A percentile compares a stretch with the other conserved stretches of the same genome.
These are phyloP conservation scores for Cylloceria caligata DNA, from an alignment of 2,888 invertebrate species.

Conservation along the genomic window DNA sequence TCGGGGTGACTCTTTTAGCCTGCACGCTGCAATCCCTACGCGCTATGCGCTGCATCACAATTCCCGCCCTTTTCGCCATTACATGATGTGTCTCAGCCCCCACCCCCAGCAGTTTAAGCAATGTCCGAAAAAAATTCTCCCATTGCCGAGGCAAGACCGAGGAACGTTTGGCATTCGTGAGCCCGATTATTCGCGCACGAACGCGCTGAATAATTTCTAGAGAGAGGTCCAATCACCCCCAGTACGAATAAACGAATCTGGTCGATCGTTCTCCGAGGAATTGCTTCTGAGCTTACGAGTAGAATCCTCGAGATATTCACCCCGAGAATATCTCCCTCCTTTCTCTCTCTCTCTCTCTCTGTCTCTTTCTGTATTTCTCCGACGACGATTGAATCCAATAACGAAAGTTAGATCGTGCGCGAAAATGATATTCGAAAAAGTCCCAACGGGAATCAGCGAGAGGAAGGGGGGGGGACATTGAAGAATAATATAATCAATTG, in stretches of 20 bases:
- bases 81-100: constrained; percentile 23
- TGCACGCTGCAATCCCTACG: constrained; percentile 23
- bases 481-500: constrained; percentile 55
- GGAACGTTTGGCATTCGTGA: constrained; percentile 36
- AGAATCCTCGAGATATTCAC: constrained; percentile 54
- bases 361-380: constrained; percentile 21
- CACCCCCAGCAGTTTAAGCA: constrained; percentile 70
- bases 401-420: constrained; percentile 63
- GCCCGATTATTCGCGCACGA: constrained; percentile 54
- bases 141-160: constrained; percentile 26
- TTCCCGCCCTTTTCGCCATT: constrained; percentile 32
- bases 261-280: constrained; percentile 66
- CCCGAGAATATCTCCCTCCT: constrained; percentile 36
- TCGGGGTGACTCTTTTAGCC: constrained; percentile 64
- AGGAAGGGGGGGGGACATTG: constrained; percentile 30
- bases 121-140: constrained; percentile 81
- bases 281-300: constrained; percentile 58
- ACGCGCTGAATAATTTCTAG: constrained; percentile 67
- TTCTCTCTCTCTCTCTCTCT: constrained; percentile 22
- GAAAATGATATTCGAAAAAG: constrained; percentile 57
- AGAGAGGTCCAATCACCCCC: constrained; percentile 54
- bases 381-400: constrained; percentile 63
- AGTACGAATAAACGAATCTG: constrained; percentile 66
- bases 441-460: neutral
- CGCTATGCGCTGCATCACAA: constrained; percentile 10